Base-by-base conservation (phyloP, 2,797 vertebrate species). In the Tokudaia tokunoshimensis region DNA sequence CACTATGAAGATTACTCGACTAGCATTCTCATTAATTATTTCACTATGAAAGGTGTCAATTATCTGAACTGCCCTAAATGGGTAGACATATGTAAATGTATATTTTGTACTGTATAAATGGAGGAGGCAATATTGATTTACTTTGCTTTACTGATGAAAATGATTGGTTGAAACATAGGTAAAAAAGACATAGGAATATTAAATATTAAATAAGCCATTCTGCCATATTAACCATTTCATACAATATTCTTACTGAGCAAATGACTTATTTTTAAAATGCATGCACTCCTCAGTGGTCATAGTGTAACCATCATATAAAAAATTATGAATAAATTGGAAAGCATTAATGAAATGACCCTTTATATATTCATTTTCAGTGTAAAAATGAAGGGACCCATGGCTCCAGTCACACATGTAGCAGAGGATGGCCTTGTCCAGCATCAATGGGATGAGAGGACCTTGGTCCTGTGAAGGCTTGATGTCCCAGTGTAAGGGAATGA, bases 121-220 rank as follows among this genome's bases (percentile, higher is more conserved):
- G 52, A 92, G 14, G 1, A 37, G 12, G 17, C 4, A 90, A 47
- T 65, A 65, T 8, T 4, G 41, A 70, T 72, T 82, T 14, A 84
- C 74, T 89, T 94, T 65, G 26, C 17, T 87, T 34, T 22, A 65
- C 3, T 96, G 11, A 85, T 91, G 59, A 76, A 96, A 84, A 80
- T 37, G 50, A 74, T 24, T 75, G 55, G 1, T 78, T 9, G 4
- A 1, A 75, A 70, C 82, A 65, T 72, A 24, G n/a, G 44, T 5
- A 52, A 31, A 72, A 65, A 79, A 0, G 7, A 65, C 15, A 67
- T 7, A 82, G 7, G 47, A 11, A 70, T 50, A 34, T 41, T 96
- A 20, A 26, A 72, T 74, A 70, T 26, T 95, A 44, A 47, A 2
- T 65, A 55, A n/a, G 2, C 44, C 1, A 50, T 84, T 82, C n/a